phyloP scores from a whole-genome alignment of 2,113 vertebrate species.

The Coracopsis vasa region DNA sequence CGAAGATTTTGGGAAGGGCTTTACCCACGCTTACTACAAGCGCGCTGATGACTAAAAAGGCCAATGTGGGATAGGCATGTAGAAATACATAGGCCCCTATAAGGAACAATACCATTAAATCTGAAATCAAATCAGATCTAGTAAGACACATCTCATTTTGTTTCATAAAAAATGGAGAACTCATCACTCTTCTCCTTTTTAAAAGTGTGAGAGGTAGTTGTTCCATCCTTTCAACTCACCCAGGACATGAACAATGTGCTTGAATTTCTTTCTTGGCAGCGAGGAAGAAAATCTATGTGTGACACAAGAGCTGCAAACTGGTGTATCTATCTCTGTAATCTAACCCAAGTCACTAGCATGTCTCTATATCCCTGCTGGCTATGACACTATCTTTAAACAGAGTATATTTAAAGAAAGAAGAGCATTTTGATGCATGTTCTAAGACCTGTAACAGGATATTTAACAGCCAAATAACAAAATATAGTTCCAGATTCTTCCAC shows the following conservation, averaged over 20 bases:
- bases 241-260: background rate
- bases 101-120: background rate
- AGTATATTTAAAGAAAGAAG: background rate
- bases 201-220: background rate
- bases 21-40: too few species aligned
- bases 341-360: background rate
- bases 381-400: background rate
- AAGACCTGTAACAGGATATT: background rate
- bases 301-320: background rate
- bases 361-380: background rate
- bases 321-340: background rate
- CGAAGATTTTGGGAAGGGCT: too few species aligned
- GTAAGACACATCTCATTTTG: background rate
- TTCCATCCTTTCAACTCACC: background rate
- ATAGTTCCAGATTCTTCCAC: background rate
- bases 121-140: background rate
- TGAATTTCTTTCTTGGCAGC: slow-evolving; percentile 10
- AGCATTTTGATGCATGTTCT: background rate
- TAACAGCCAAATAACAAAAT: background rate
- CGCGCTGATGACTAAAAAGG: too few species aligned
- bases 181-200: background rate
- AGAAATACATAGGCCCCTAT: background rate
- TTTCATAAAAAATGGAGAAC: slow-evolving; percentile 21
- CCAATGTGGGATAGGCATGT: too few species aligned
- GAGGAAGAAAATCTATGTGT: background rate